Base-by-base conservation (phyloP, 2,888 invertebrate genomes). In the Xestia rhomboidea region DNA sequence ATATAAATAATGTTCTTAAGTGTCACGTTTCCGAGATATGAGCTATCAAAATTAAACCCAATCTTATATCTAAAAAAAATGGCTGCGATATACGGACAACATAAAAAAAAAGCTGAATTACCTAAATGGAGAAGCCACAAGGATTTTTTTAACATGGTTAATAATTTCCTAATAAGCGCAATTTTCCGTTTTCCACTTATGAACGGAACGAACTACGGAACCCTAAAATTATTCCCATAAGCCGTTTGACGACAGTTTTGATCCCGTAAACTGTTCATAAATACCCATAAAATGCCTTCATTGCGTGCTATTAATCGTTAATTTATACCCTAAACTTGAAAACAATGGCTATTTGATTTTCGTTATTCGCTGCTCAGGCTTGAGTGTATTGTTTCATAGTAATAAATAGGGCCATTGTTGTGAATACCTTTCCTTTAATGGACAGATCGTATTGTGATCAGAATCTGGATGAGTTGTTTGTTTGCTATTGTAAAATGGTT, bases 271-370 rank as follows among this genome's bases (percentile, higher is more conserved):
- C 78, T 76, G 84, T 79, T 66, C 70, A 64, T 72, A 75, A 64
- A 57, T 41, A 68, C 68, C 68, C 69, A 83, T 86, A 76, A 89
- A 77, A 77, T 49, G 68, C 64, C 66, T 70, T 74, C 78, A 81
- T 73, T 83, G 81, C 79, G 74, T 60, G 70, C 63, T 72, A 75
- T 85, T 74, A 68, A 79, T 75, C 46, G 79, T 54, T 78, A 76
- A 85, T 87, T 89, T 89, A 89, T 85, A 82, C 71, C 63, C 51
- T 62, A 80, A 81, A 86, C 83, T 87, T 77, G 73, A 81, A 73
- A 74, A 88, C 88, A 89, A 89, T 79, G 72, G 87, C 64, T 51
- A 76, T 84, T 87, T 87, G 89, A 89, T 89, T 88, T 85, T 87
- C 89, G 85, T 88, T 88, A 85, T 83, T 76, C 81, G 73, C 68